These are phyloP conservation scores for Mimumesa dahlbomi DNA, from an alignment of 2,888 invertebrate genomes.

Conservation along the genomic window DNA sequence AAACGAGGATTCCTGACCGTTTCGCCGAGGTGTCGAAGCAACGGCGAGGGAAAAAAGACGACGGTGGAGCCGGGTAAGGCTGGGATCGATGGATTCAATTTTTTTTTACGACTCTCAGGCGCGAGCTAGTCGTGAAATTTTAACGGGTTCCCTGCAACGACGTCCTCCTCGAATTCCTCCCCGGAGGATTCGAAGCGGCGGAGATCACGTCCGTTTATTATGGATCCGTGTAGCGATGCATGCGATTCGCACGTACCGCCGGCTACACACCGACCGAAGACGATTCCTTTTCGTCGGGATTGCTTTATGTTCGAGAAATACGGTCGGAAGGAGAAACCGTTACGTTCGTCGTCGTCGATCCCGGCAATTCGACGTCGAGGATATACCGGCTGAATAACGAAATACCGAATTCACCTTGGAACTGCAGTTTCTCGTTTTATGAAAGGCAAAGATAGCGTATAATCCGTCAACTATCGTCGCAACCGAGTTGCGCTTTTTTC, in stretches of 20 bases:
- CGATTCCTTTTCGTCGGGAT: slow-evolving; percentile 52
- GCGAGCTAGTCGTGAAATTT: slow-evolving; percentile 68
- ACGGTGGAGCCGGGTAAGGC: slow-evolving; percentile 3
- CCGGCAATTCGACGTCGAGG: slow-evolving; percentile 17
- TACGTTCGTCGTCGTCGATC: background rate
- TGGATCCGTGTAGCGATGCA: slow-evolving; percentile 54
- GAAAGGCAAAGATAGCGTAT: too few species aligned
- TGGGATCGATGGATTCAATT: slow-evolving; percentile 72
- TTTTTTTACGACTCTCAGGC: slow-evolving; percentile 70
- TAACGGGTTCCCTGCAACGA: slow-evolving; percentile 65
- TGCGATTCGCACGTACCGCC: slow-evolving; percentile 50
- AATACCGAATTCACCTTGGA: background rate
- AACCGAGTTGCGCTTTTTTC: too few species aligned
- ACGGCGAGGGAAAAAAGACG: background rate
- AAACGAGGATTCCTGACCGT: slow-evolving; percentile 1
- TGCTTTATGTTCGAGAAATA: slow-evolving; percentile 39
- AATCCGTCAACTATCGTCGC: too few species aligned
- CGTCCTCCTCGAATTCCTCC: slow-evolving; percentile 56
- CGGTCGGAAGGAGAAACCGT: slow-evolving; percentile 20
- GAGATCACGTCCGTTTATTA: slow-evolving; percentile 64
- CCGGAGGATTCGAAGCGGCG: slow-evolving; percentile 49
- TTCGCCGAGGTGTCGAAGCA: background rate
- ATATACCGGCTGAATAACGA: slow-evolving; percentile 15
- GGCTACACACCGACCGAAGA: slow-evolving; percentile 29
- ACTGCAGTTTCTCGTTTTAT: too few species aligned